A percentile compares a stretch with the other conserved stretches of the same genome.
phyloP scores from a whole-genome alignment of 2,113 vertebrate genomes.

The Eidolon helvum region DNA sequence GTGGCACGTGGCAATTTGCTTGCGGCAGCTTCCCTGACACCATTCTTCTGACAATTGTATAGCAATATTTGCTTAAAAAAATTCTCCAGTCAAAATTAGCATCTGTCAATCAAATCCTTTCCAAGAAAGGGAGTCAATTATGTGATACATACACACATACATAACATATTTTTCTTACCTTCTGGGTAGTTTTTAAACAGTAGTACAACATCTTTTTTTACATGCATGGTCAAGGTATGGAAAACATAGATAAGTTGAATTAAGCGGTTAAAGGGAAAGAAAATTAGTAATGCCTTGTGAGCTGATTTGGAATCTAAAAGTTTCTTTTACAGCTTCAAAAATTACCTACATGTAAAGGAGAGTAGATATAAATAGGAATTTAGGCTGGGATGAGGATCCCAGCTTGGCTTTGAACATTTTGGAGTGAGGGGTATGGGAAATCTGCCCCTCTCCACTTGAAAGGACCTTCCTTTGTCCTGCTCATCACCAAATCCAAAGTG shows the following conservation, averaged over 20 bases:
- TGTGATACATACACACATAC: not conserved
- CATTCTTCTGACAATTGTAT: not conserved
- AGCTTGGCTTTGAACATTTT: not conserved
- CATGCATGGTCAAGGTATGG: not conserved
- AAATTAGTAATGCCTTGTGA: not conserved
- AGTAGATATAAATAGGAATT: not conserved
- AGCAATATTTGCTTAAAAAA: not conserved
- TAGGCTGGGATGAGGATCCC: not conserved
- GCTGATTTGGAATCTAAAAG: not conserved
- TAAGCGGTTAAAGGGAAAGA: not conserved
- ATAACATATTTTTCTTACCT: not conserved
- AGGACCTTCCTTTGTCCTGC: not conserved
- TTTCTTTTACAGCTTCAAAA: not conserved
- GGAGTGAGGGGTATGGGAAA: not conserved
- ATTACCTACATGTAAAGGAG: not conserved
- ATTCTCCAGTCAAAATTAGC: not conserved
- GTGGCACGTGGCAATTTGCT: not conserved
- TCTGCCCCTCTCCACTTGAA: not conserved
- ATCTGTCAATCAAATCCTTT: not conserved
- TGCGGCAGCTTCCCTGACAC: not conserved
- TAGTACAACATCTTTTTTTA: not conserved
- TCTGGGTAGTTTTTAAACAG: not conserved
- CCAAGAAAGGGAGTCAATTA: not conserved
- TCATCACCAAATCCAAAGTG: not conserved
- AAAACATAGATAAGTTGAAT: conserved; percentile 19